Base-by-base conservation (phyloP, 2,888 invertebrate genomes). In the Dendrolimus pini region DNA sequence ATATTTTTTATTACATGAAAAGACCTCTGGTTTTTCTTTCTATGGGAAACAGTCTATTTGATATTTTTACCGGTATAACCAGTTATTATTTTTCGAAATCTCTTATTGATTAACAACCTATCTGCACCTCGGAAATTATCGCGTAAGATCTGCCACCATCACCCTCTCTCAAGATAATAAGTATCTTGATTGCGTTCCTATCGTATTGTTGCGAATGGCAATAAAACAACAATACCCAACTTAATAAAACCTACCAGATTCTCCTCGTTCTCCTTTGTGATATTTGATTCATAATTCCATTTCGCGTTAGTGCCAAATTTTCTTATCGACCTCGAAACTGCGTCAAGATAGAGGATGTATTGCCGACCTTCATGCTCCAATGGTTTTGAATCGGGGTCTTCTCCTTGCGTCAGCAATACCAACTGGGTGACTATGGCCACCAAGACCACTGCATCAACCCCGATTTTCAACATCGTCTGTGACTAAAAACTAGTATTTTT, bases 221-320 rank as follows among this genome's bases (percentile, higher is more conserved):
- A 18, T 18, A 18, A 18, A 18, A 18, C 18, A 18, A 2, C 18
- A 18, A 18, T 2, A 18, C 18, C 18, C 18, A 18, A 18, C 18
- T 18, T 18, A 18, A 18, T 8, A n/a, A 7, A 12, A 67, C 79
- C 54, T 30, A 89, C 90, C 79, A 83, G 77, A 61, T 72, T 78
- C 13, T 88, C 89, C 13, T 90, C 89, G 67, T 89, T 96, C 59
- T 92, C 93, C 57, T 95, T 93, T 0, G 94, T 96, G 54, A 96
- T 92, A 75, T 96, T 95, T 0, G 95, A 94, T 0, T 93, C 94
- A 74, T 96, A 96, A 0, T 90, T 92, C 96, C 96, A 96, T 60
- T 93, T 92, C 0, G 94, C 94, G 3, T 93, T 65, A 0, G 91
- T 89, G 6, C 91, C 92, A n/a, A 89, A 82, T 71, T 95, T 94